phyloP scores from a whole-genome alignment of 2,888 invertebrate species.

The Sinelater perroti region DNA sequence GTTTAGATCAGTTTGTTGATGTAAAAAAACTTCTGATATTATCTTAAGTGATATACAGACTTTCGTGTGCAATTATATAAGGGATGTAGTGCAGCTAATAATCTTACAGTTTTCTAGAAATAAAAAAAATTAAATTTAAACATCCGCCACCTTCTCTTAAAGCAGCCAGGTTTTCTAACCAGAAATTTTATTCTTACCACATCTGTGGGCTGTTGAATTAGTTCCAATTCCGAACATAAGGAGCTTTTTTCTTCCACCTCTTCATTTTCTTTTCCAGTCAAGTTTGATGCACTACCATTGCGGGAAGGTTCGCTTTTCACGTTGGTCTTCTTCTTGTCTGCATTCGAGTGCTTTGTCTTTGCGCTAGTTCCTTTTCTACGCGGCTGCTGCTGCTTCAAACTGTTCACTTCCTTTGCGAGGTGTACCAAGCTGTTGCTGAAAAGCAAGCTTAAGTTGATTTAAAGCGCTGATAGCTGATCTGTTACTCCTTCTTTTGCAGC shows the following conservation, averaged over 20 bases:
- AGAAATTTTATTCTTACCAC: not conserved
- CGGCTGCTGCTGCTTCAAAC: not conserved
- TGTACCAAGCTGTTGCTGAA: conserved; percentile 16
- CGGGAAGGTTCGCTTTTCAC: too few relatives aligned
- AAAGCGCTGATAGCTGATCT: not conserved
- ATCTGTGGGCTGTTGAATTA: not conserved
- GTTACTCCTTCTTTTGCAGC: conserved; percentile 31
- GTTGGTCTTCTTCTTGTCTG: not conserved
- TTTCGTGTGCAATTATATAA: too few relatives aligned
- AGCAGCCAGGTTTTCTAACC: not conserved
- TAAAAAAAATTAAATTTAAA: too few relatives aligned
- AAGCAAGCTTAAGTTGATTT: too few relatives aligned
- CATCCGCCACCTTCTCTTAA: too few relatives aligned
- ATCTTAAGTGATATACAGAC: too few relatives aligned
- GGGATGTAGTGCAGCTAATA: too few relatives aligned
- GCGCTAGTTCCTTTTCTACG: not conserved
- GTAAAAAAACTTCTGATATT: too few relatives aligned
- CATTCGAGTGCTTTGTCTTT: not conserved
- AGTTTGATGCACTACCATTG: not conserved
- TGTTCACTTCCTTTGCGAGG: conserved; percentile 22
- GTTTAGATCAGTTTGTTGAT: too few relatives aligned
- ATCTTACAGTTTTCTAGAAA: too few relatives aligned
- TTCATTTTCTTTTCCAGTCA: not conserved
- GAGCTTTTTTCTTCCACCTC: not conserved
- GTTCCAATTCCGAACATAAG: not conserved